phyloP scores from a whole-genome alignment of 2,797 vertebrate species.

The Eulemur coronatus region DNA sequence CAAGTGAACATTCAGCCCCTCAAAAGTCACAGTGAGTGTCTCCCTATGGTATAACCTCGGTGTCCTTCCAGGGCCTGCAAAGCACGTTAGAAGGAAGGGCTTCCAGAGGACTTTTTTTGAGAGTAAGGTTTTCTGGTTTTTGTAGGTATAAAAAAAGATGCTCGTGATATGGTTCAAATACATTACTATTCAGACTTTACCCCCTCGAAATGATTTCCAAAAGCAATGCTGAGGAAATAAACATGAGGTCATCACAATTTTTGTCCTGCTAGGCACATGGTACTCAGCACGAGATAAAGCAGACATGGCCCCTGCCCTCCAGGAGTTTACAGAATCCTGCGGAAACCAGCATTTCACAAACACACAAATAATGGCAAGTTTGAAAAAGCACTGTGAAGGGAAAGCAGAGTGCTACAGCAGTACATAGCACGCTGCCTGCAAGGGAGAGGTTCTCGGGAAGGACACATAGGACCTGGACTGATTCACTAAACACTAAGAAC shows the following conservation, averaged over 20 bases:
- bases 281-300: neutral
- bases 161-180: neutral
- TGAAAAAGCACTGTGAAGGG: neutral
- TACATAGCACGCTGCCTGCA: rapidly evolving
- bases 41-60: neutral
- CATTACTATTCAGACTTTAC: neutral
- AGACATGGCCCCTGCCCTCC: neutral
- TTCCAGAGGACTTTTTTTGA: neutral
- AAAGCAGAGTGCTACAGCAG: rapidly evolving
- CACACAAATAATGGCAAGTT: neutral
- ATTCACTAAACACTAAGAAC: neutral
- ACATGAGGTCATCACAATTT: neutral
- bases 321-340: neutral
- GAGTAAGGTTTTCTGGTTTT: neutral
- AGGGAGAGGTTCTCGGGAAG: neutral
- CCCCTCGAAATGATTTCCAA: neutral
- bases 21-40: neutral
- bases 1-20: neutral
- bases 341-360: neutral
- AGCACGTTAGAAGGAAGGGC: neutral
- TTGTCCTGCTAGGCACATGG: neutral
- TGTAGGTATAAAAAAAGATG: neutral
- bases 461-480: rapidly evolving
- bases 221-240: neutral
- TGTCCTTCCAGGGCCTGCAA: neutral